These are phyloP conservation scores for Pogonocichla stellata DNA, from an alignment of 2,113 vertebrate species.

Conservation along the genomic window DNA sequence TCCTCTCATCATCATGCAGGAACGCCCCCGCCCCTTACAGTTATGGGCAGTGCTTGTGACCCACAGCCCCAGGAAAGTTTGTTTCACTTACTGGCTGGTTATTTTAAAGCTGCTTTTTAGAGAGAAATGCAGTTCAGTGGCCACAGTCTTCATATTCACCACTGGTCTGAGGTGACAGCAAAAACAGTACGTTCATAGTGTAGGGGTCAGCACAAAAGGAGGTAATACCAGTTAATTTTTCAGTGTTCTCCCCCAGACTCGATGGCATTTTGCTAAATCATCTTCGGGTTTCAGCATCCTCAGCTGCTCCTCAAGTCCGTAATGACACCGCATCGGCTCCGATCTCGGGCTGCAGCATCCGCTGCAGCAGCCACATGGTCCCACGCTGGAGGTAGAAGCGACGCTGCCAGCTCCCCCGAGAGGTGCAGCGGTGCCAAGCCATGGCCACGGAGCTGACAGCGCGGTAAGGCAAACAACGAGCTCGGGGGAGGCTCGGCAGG, in stretches of 20 bases:
- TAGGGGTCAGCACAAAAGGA: not conserved
- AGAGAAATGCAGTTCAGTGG: not conserved
- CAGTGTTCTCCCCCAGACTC: not conserved
- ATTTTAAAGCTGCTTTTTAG: not conserved
- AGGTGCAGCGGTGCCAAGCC: not conserved
- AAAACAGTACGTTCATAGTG: not conserved
- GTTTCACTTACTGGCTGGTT: not conserved
- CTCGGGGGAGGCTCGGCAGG: not conserved
- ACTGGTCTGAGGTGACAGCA: not conserved
- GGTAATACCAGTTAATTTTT: not conserved
- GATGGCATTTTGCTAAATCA: not conserved
- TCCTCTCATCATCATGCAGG: not conserved
- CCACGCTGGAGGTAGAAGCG: not conserved
- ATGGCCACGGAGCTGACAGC: accelerated
- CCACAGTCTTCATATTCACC: not conserved
- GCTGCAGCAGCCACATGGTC: not conserved
- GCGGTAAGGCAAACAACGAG: not conserved
- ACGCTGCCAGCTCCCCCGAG: not conserved
- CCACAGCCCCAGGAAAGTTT: not conserved
- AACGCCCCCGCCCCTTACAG: not conserved
- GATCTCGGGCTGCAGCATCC: not conserved
- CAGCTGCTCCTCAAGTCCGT: not conserved
- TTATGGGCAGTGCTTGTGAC: not conserved
- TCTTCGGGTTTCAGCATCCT: not conserved
- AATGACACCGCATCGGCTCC: not conserved